phyloP scores from a whole-genome alignment of 2,888 invertebrate genomes.

The Perizoma affinitatum region DNA sequence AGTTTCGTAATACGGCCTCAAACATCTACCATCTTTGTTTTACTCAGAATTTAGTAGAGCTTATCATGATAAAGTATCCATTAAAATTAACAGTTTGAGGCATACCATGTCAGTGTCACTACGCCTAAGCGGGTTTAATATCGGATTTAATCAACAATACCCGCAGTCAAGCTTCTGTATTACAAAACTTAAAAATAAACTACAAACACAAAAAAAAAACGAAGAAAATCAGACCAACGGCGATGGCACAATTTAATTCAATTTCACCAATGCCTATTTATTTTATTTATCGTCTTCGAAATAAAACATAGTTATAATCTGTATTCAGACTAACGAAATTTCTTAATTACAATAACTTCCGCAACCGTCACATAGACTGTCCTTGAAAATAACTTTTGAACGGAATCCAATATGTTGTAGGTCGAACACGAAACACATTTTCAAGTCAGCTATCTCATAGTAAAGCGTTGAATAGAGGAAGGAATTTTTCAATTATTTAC shows the following conservation, averaged over 20 bases:
- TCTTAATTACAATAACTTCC: neutral
- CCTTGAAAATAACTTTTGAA: slow-evolving; percentile 22
- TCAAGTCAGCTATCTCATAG: slow-evolving; percentile 36
- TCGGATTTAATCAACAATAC: slow-evolving; percentile 34
- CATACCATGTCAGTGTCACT: no score
- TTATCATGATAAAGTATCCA: no score
- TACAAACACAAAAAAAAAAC: slow-evolving; percentile 46
- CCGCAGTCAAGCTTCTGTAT: slow-evolving; percentile 33
- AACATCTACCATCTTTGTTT: no score
- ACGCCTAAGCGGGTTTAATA: neutral
- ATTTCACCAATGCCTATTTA: slow-evolving; percentile 52
- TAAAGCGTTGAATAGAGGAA: slow-evolving; percentile 31
- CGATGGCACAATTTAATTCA: slow-evolving; percentile 56
- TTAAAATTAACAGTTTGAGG: no score
- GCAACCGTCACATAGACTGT: slow-evolving; percentile 1
- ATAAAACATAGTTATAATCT: slow-evolving; percentile 42
- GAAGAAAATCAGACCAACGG: slow-evolving; percentile 46
- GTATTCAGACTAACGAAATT: slow-evolving; percentile 6
- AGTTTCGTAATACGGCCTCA: no score
- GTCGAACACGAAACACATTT: slow-evolving; percentile 39
- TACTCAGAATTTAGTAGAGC: no score
- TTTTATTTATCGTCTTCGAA: slow-evolving; percentile 46
- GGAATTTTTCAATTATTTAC: slow-evolving; percentile 59
- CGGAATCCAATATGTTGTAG: slow-evolving; percentile 30
- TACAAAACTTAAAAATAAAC: slow-evolving; percentile 45